Evolutionary conservation across 2,113 vertebrate genomes (phyloP).

Genomic region (Larimichthys crocea): DNA sequence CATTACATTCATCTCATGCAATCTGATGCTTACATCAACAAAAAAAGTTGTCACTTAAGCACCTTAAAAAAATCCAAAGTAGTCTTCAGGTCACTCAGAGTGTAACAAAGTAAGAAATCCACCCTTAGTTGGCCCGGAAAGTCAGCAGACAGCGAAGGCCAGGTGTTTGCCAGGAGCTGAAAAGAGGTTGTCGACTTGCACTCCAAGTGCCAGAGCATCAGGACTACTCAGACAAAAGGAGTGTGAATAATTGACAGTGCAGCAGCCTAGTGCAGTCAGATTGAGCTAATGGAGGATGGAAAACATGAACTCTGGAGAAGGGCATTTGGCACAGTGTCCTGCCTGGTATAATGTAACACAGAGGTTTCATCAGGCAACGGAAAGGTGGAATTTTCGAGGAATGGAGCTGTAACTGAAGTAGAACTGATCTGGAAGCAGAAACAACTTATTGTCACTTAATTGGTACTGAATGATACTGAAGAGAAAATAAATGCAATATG

Average conservation of each 20-base stretch:
- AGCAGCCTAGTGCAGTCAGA: conserved; percentile 51
- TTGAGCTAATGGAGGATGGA: conserved; percentile 65
- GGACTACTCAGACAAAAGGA: conserved; percentile 53
- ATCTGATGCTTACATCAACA: not conserved
- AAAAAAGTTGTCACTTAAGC: not conserved
- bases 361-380: conserved; percentile 8
- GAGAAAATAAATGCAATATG: not conserved
- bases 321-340: not conserved
- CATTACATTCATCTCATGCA: not conserved
- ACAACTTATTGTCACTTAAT: not conserved
- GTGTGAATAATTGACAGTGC: conserved; percentile 76
- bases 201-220: conserved; percentile 33
- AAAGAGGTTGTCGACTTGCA: conserved; percentile 47
- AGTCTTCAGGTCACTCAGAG: conserved; percentile 16
- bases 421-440: not conserved
- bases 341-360: conserved; percentile 34
- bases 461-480: not conserved
- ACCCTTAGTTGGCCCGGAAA: conserved; percentile 10
- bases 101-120: conserved; percentile 22
- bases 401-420: not conserved
- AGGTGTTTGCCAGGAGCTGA: conserved; percentile 15
- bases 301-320: conserved; percentile 51
- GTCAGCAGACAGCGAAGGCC: conserved; percentile 37
- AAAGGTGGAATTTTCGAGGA: not conserved
- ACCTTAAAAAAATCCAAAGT: not conserved